A percentile compares a stretch with the other conserved stretches of the same genome.
Evolutionary conservation across 2,797 vertebrate species (phyloP).

Genomic region (Australoheros facetus): DNA sequence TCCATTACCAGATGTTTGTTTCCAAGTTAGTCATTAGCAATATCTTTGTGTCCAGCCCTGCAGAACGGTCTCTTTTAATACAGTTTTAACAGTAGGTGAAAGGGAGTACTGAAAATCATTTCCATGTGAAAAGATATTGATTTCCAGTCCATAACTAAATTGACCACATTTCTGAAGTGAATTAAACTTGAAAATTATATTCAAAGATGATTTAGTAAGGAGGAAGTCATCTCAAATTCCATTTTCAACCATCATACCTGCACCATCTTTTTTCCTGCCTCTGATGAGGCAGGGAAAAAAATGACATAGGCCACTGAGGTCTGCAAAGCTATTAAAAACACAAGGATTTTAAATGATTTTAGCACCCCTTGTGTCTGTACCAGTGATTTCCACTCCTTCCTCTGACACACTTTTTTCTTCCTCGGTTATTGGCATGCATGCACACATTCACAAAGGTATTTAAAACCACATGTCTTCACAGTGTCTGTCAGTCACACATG

Average conservation of each 20-base stretch:
- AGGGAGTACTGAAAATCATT: background rate
- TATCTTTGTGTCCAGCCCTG: background rate
- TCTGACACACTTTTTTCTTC: slow-evolving; percentile 1
- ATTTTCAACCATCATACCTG: background rate
- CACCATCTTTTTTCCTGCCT: slow-evolving; percentile 10
- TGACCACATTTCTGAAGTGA: background rate
- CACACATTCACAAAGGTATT: background rate
- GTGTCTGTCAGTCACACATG: slow-evolving; percentile 13
- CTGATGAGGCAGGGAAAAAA: too few species aligned
- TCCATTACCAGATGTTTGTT: background rate
- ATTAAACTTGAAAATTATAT: slow-evolving; percentile 14
- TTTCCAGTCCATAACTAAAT: background rate
- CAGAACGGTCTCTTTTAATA: background rate
- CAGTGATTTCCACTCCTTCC: slow-evolving; percentile 21
- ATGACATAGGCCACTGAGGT: slow-evolving; percentile 25
- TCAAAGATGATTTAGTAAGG: background rate
- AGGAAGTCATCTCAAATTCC: background rate
- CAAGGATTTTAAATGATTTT: slow-evolving; percentile 34
- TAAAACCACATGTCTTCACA: slow-evolving; percentile 5
- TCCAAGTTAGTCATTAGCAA: background rate
- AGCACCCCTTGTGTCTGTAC: slow-evolving; percentile 13
- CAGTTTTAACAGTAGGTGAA: background rate
- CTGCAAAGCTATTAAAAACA: slow-evolving; percentile 26
- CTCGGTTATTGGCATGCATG: background rate
- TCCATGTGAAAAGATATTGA: background rate